Percentiles rank a stretch among this genome's conserved stretches.
These are phyloP conservation scores for Sialia sialis DNA, from an alignment of 2,113 vertebrate genomes.

Conservation along the genomic window DNA sequence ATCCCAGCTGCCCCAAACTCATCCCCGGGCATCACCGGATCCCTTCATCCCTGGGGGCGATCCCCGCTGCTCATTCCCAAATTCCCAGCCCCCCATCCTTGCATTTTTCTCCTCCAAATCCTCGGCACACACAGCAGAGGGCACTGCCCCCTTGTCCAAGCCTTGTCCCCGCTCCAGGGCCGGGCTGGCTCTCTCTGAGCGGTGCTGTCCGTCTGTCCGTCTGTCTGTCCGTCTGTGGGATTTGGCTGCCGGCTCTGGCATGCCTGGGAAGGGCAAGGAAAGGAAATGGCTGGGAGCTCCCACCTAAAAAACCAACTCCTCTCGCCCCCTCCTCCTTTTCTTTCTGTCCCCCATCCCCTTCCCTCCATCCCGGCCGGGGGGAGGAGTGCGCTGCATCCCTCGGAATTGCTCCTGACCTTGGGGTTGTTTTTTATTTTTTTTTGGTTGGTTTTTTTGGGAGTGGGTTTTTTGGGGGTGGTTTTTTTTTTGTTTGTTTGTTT, in stretches of 20 bases:
- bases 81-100: too few relatives aligned
- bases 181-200: slow-evolving; percentile 70
- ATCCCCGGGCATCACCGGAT: fast-evolving
- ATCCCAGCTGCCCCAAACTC: background rate
- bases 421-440: background rate
- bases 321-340: background rate
- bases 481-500: too few relatives aligned
- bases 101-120: fast-evolving
- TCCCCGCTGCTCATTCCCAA: too few relatives aligned
- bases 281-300: slow-evolving; percentile 87
- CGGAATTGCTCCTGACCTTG: background rate
- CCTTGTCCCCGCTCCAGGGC: slow-evolving; percentile 32
- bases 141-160: slow-evolving; percentile 44
- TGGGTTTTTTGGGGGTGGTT: too few relatives aligned
- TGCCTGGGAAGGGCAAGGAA: slow-evolving; percentile 92
- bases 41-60: too few relatives aligned
- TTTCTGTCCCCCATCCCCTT: background rate
- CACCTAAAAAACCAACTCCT: slow-evolving; percentile 66
- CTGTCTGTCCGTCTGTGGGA: background rate
- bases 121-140: slow-evolving; percentile 34
- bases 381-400: background rate
- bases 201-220: slow-evolving; percentile 64
- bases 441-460: too few relatives aligned
- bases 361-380: slow-evolving; percentile 41
- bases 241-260: slow-evolving; percentile 84